A percentile compares a stretch with the other conserved stretches of the same genome.
Evolutionary conservation across 1,140 invertebrate genomes (phyloP).

Genomic region (Macrobrachium nipponense): DNA sequence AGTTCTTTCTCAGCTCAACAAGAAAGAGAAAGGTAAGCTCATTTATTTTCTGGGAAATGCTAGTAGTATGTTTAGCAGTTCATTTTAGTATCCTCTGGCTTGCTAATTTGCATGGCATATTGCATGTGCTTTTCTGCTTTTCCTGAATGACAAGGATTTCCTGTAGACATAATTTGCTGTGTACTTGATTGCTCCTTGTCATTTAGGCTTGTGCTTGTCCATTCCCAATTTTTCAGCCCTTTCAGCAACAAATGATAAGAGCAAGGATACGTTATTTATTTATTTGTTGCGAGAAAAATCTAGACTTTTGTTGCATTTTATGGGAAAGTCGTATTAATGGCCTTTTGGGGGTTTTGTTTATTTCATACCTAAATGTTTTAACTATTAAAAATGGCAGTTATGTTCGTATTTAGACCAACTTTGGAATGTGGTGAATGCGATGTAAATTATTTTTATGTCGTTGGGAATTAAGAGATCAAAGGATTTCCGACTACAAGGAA

Average conservation of each 20-base stretch:
- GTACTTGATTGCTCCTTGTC: constrained; percentile 51
- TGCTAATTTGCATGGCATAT: constrained; percentile 42
- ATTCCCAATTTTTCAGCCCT: constrained; percentile 62
- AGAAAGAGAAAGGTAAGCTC: constrained; percentile 15
- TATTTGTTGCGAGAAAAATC: constrained; percentile 30
- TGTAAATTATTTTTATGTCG: constrained; percentile 7
- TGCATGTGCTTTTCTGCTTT: constrained; percentile 55
- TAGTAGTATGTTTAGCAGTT: background rate
- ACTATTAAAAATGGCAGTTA: constrained; percentile 10
- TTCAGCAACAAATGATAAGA: constrained; percentile 55
- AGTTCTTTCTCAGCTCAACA: background rate
- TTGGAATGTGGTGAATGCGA: constrained; percentile 4
- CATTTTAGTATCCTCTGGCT: background rate
- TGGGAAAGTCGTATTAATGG: constrained; percentile 29
- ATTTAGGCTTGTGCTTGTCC: constrained; percentile 54
- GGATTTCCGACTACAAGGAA: too few relatives aligned
- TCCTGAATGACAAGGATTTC: constrained; percentile 16
- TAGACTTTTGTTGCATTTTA: constrained; percentile 51
- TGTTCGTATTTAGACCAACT: constrained; percentile 5
- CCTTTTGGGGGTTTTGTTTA: constrained; percentile 54
- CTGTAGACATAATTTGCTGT: constrained; percentile 22
- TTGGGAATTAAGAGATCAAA: constrained; percentile 15
- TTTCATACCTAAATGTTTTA: constrained; percentile 22
- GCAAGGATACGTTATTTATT: constrained; percentile 34
- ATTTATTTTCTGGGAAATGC: background rate